Percentiles rank a stretch among this genome's conserved stretches.
Evolutionary conservation across 2,888 invertebrate genomes (phyloP).

Genomic region (Therioaphis trifolii): DNA sequence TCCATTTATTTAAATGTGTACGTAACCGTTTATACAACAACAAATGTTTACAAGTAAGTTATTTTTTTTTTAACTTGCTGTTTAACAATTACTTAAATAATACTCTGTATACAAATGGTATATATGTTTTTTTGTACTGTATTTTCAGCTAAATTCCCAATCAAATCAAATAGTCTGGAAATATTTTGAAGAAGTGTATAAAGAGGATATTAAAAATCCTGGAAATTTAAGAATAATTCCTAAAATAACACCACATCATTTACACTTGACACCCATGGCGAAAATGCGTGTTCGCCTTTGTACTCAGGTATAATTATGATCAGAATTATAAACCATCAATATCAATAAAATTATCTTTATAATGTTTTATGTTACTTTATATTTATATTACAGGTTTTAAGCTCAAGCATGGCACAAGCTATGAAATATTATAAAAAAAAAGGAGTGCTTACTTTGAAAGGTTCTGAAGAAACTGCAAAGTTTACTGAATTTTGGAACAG

Average conservation of each 20-base stretch:
- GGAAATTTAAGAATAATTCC: neutral
- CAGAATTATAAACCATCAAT: no score
- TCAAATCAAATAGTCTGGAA: neutral
- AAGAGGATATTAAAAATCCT: neutral
- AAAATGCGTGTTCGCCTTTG: slow-evolving; percentile 5
- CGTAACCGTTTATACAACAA: neutral
- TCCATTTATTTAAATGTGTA: neutral
- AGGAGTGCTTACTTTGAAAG: neutral
- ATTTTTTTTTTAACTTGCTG: no score
- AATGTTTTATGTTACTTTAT: neutral
- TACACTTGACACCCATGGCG: neutral
- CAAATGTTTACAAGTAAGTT: neutral
- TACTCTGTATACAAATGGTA: no score
- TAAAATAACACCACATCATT: neutral
- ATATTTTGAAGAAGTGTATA: slow-evolving; percentile 1
- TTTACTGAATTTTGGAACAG: neutral
- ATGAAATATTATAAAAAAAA: neutral
- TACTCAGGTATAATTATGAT: neutral
- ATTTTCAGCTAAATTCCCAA: neutral
- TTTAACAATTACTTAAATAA: no score
- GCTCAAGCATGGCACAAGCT: neutral
- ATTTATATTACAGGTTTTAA: neutral
- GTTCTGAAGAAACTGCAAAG: neutral
- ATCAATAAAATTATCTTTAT: no score
- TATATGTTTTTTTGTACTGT: no score